Evolutionary conservation across 2,113 vertebrate species (phyloP).

Genomic region (Pitta sordida): DNA sequence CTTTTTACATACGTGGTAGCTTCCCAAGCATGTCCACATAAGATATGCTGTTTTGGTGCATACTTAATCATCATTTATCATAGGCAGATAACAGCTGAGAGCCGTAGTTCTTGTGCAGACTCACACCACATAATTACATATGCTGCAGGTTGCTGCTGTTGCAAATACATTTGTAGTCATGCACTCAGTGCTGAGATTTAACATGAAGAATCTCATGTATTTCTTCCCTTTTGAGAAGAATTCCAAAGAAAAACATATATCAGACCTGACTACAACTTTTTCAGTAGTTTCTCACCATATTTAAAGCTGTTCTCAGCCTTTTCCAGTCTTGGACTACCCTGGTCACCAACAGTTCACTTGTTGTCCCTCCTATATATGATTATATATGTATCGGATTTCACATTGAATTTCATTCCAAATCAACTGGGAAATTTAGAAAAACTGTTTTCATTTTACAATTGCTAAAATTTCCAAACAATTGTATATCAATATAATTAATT

Average conservation of each 20-base stretch:
- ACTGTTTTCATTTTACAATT: neutral
- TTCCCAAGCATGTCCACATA: neutral
- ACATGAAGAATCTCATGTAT: neutral
- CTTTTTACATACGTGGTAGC: neutral
- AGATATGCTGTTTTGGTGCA: neutral
- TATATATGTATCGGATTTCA: neutral
- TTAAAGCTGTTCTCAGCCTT: neutral
- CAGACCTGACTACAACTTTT: neutral
- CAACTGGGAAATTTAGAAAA: neutral
- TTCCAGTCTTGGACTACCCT: neutral
- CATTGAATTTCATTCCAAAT: neutral
- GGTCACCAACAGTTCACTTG: neutral
- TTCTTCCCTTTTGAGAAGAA: neutral
- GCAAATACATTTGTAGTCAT: neutral
- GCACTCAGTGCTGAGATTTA: neutral
- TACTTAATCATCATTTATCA: neutral
- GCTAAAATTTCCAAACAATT: neutral
- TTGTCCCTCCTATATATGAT: neutral
- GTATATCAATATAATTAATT: neutral
- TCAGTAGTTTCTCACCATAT: neutral
- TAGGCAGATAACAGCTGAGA: neutral
- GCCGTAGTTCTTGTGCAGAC: neutral
- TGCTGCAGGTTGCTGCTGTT: neutral
- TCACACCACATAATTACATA: neutral
- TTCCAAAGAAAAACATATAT: neutral